These are phyloP conservation scores for Poecile atricapillus DNA, from an alignment of 2,113 vertebrate species.

Conservation along the genomic window DNA sequence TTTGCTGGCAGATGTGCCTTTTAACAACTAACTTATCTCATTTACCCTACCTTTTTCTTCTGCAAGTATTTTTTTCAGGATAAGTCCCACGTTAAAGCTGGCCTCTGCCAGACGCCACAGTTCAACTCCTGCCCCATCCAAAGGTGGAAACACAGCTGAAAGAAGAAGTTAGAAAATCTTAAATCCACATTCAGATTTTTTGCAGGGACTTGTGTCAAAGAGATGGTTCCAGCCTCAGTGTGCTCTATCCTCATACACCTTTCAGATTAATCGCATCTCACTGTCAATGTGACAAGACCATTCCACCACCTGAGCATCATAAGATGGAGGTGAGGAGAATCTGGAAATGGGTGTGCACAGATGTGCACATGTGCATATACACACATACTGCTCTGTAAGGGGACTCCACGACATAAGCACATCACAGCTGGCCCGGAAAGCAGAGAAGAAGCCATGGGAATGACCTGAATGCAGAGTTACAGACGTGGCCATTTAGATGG, in stretches of 20 bases:
- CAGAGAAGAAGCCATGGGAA: not conserved
- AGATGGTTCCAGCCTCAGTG: not conserved
- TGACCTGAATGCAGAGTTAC: not conserved
- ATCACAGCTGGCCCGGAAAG: not conserved
- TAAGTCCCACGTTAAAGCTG: not conserved
- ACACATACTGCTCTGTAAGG: not conserved
- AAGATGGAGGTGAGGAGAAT: not conserved
- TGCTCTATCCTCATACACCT: not conserved
- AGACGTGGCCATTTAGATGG: rapidly evolving
- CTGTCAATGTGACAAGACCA: not conserved
- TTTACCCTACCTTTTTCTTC: constrained; percentile 23
- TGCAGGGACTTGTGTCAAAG: not conserved
- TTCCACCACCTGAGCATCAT: not conserved
- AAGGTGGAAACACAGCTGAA: constrained; percentile 2
- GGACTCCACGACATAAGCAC: not conserved
- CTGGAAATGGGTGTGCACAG: not conserved
- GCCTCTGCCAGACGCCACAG: not conserved
- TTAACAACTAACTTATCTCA: not conserved
- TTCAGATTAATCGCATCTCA: not conserved
- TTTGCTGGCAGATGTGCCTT: not conserved
- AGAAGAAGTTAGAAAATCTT: not conserved
- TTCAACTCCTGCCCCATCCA: not conserved
- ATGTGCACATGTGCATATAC: not conserved
- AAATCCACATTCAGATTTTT: not conserved
- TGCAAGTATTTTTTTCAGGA: not conserved